These are phyloP conservation scores for Drosophila athabasca DNA, from an alignment of 1,140 invertebrate species.

Conservation along the genomic window DNA sequence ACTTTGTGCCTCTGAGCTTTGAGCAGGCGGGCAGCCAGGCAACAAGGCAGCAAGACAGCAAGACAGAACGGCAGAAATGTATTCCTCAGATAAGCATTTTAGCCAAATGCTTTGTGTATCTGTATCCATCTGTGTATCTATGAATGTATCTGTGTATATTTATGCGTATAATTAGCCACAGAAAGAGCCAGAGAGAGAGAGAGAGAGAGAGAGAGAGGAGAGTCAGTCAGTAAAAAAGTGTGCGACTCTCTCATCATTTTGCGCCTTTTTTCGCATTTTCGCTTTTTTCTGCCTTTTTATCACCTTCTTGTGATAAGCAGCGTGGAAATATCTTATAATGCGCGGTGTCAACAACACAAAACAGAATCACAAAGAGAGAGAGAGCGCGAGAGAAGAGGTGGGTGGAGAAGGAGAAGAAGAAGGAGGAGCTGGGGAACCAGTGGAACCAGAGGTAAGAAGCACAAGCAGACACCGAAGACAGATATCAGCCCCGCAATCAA, in stretches of 20 bases:
- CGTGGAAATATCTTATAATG: constrained; percentile 54
- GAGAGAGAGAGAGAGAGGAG: background rate
- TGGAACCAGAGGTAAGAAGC: background rate
- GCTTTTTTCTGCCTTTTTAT: constrained; percentile 40
- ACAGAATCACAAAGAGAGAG: constrained; percentile 15
- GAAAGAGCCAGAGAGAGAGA: constrained; percentile 14
- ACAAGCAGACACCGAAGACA: constrained; percentile 22
- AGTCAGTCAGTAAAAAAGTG: background rate
- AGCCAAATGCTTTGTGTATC: background rate
- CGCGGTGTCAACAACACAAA: constrained; percentile 56
- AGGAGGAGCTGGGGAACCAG: constrained; percentile 13
- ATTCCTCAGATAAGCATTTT: too few relatives aligned
- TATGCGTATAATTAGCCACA: constrained; percentile 3
- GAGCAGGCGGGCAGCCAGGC: too few relatives aligned
- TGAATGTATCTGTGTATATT: background rate
- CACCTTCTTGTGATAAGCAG: constrained; percentile 61
- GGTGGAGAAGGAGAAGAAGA: background rate
- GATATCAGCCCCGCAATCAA: constrained; percentile 63
- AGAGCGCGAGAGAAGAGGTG: background rate
- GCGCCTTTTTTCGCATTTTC: constrained; percentile 6
- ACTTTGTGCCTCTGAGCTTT: too few relatives aligned
- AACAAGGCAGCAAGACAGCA: background rate
- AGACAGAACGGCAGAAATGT: too few relatives aligned
- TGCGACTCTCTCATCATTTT: constrained; percentile 8
- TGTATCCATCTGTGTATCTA: constrained; percentile 4